A percentile compares a stretch with the other conserved stretches of the same genome.
phyloP scores from a whole-genome alignment of 1,140 invertebrate species.

The Drosophila mayri region DNA sequence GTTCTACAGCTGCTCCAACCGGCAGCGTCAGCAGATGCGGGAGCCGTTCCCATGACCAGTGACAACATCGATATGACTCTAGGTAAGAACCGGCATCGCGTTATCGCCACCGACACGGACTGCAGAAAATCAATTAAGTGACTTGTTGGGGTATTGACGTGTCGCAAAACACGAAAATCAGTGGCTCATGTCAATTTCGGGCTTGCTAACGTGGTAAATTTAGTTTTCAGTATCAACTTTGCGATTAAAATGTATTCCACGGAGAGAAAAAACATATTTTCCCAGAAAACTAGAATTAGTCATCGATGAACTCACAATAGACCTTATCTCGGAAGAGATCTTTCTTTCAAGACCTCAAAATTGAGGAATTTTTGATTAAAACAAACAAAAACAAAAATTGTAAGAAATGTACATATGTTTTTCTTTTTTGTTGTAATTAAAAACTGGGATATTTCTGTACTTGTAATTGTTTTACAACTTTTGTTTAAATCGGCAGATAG shows the following conservation, averaged over 20 bases:
- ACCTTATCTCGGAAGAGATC: neutral
- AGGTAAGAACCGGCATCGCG: constrained; percentile 87
- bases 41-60: constrained; percentile 91
- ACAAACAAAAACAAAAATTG: neutral
- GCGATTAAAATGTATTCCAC: neutral
- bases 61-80: constrained; percentile 93
- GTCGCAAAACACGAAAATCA: constrained; percentile 58
- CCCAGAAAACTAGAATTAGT: neutral
- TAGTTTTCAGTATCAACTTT: neutral
- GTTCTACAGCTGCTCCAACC: constrained; percentile 57
- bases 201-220: constrained; percentile 48
- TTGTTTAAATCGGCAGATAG: neutral
- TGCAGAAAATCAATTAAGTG: constrained; percentile 40
- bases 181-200: constrained; percentile 19
- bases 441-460: neutral
- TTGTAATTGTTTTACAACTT: neutral
- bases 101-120: constrained; percentile 10
- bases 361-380: neutral
- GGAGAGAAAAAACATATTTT: neutral
- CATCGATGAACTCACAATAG: neutral
- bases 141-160: constrained; percentile 59
- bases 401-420: neutral
- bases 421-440: neutral
- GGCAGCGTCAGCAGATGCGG: constrained; percentile 85
- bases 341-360: neutral